These are phyloP conservation scores for Brachionus paranguensis DNA, from an alignment of 1,140 invertebrate species.

Conservation along the genomic window DNA sequence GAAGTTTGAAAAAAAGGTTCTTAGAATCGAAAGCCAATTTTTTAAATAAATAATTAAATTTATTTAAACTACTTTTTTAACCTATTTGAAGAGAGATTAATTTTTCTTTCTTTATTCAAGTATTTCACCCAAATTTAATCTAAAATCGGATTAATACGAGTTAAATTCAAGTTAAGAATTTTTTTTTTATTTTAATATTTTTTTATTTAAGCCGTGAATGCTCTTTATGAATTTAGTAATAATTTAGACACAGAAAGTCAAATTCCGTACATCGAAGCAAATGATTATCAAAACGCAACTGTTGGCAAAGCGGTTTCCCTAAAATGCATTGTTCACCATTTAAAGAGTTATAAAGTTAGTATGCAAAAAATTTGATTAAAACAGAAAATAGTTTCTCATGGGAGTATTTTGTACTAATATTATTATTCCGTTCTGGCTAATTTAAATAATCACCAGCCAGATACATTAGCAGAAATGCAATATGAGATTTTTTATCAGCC, in stretches of 20 bases:
- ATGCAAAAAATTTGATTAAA: not conserved
- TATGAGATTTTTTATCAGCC: not conserved
- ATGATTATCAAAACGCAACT: constrained; percentile 11
- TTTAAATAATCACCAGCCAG: not conserved
- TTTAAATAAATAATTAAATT: too few relatives aligned
- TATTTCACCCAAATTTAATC: not conserved
- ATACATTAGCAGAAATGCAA: not conserved
- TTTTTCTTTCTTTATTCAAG: not conserved
- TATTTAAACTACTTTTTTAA: not conserved
- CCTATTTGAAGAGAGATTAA: not conserved
- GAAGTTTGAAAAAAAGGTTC: too few relatives aligned
- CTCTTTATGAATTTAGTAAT: not conserved
- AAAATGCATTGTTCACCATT: not conserved
- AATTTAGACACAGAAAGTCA: not conserved
- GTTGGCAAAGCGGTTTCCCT: constrained; percentile 1
- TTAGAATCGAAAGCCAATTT: not conserved
- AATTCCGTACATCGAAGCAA: not conserved
- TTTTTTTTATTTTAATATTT: not conserved
- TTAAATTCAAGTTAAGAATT: not conserved
- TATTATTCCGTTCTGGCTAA: not conserved
- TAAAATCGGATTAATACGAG: not conserved
- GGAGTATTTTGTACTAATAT: not conserved
- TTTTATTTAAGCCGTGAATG: not conserved
- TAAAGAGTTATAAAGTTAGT: constrained; percentile 26
- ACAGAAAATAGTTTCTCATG: not conserved